Evolutionary conservation across 2,113 vertebrate species (phyloP), one percentile per base, ranked within the genome.

Genomic region (Spea multiplicata): DNA sequence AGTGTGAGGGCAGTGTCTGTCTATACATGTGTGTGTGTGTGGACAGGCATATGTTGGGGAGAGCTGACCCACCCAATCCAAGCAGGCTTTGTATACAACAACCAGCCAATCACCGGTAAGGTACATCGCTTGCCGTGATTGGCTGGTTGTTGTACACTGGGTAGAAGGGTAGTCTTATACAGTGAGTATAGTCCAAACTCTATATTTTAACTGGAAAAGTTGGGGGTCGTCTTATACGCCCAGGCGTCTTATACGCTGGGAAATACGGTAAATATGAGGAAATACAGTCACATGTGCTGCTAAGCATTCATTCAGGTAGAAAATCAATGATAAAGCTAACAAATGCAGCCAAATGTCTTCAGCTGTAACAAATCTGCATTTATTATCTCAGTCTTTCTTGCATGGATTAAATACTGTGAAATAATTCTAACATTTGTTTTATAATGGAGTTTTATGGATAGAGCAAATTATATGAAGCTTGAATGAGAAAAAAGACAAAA

Each of bases 311-410:
- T 48, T 52, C 52, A 76, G 74, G 64, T 76, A 76, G 48, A 59
- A 76, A 76, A 76, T 76, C 44, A 75, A 75, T 75, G 73, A 66
- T 30, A 76, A 76, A 69, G 47, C 44, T 76, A 55, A 66, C 74
- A 68, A 59, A 76, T 68, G 57, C 67, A 57, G 66, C 44, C 67
- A 76, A 76, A 68, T 76, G 13, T 59, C 65, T 68, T 55, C 66
- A 76, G 66, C 74, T 76, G 66, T 16, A 53, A 10, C 52, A 68
- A 69, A 69, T 76, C 74, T 76, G 74, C 74, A 76, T 76, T 50
- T 59, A 76, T 76, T 76, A 76, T 57, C 66, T 68, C 44, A 68
- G 68, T 76, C 48, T 68, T 59, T 1, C 13, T 69, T 47, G n/a
- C 66, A 59, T 10, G 9, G 50, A 68, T 68, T 74, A 76, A 46